These are phyloP conservation scores for Branchellion lobata DNA, from an alignment of 2,888 invertebrate genomes.

Conservation along the genomic window DNA sequence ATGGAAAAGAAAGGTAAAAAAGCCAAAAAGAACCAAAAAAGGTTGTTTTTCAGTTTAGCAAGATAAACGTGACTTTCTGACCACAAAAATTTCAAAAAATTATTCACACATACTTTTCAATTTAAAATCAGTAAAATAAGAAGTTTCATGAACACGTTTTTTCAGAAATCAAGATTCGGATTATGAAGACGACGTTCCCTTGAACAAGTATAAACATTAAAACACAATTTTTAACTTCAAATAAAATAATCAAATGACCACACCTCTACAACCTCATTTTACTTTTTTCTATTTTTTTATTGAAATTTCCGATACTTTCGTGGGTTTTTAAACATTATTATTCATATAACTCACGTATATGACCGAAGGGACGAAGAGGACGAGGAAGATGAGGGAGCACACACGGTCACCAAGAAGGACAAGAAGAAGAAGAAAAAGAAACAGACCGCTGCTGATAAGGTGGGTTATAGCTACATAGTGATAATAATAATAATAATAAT, in stretches of 20 bases:
- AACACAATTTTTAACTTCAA: not conserved
- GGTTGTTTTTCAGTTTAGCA: not conserved
- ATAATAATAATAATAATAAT: not conserved
- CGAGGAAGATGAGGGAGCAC: not conserved
- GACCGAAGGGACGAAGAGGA: slow-evolving; percentile 2
- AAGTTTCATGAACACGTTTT: not conserved
- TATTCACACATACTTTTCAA: not conserved
- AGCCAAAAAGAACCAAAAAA: slow-evolving; percentile 1
- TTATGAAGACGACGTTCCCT: not conserved
- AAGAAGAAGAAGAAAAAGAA: slow-evolving; percentile 29
- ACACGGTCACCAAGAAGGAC: not conserved
- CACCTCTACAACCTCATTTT: too few relatives aligned
- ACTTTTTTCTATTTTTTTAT: too few relatives aligned
- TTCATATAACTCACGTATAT: too few relatives aligned
- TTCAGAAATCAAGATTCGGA: not conserved
- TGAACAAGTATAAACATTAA: not conserved
- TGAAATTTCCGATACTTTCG: too few relatives aligned
- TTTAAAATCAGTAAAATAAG: not conserved
- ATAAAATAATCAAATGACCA: not conserved
- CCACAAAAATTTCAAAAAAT: not conserved
- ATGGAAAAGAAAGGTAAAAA: slow-evolving; percentile 14
- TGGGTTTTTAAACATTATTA: not conserved
- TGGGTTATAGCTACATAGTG: too few relatives aligned
- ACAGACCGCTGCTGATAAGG: not conserved
- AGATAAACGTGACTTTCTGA: not conserved